Base-by-base conservation (phyloP, 2,888 invertebrate genomes). In the Syritta pipiens region DNA sequence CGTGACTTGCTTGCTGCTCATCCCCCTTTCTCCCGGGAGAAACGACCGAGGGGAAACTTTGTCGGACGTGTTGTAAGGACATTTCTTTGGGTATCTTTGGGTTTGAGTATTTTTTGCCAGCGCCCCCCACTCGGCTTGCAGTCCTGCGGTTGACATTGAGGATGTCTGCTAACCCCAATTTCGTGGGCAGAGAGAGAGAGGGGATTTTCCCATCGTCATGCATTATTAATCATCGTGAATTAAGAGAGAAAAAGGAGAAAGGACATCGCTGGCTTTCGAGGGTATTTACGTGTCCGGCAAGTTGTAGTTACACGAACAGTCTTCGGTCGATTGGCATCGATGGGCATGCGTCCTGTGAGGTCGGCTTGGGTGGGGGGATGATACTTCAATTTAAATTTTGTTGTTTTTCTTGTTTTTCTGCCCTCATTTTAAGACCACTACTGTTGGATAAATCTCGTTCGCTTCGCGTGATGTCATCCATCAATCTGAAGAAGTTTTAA, bases 181-280 rank as follows among this genome's bases (percentile, higher is more conserved):
- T 68, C 49, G 22, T 48, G 48, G 22, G 32, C 37, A 40, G 14
- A 37, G 37, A 14, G 6, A 37, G 37, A 14, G 6, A 3, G 59
- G 26, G 26, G 59, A 49, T 68, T 46, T 68, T 40, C 49, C 19
- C 49, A 48, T 40, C 49, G 49, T 59, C 49, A 49, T 59, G 68
- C 59, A 51, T 68, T 59, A 68, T 68, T 68, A 59, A 68, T 68
- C 68, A 59, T 49, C 49, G 30, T 35, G 28, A 48, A 60, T 19
- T 26, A 37, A 35, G 26, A 17, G 10, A 17, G 5, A 4, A 49
- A 6, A 10, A 30, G 22, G 10, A 1, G 6, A 26, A 19, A 28
- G 53, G 53, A 37, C 35, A 22, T 37, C 24, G 22, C 42, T 44
- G 26, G 32, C 6, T 32, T 32, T 46, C 5, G 9, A 40, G 20